Evolutionary conservation across 2,113 vertebrate species (phyloP).

Genomic region (Spheniscus mendiculus): DNA sequence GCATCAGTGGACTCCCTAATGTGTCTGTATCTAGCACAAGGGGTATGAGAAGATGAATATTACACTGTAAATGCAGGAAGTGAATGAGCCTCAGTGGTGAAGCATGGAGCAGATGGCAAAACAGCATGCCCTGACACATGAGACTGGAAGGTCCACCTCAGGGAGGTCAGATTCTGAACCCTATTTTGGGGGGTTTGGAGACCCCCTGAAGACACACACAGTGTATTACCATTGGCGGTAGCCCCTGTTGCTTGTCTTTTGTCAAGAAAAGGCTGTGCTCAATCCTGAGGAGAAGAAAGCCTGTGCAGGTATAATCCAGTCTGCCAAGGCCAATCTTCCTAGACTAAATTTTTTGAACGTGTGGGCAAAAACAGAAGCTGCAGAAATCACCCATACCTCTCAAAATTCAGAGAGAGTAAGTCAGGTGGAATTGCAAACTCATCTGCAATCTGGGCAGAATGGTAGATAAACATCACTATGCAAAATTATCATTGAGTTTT

Average conservation of each 20-base stretch:
- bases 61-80: background rate
- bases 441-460: background rate
- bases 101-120: background rate
- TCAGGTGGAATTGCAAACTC: background rate
- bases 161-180: background rate
- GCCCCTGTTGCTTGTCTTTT: background rate
- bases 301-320: background rate
- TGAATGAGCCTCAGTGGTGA: background rate
- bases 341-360: background rate
- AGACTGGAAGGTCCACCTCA: background rate
- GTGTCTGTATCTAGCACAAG: background rate
- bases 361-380: background rate
- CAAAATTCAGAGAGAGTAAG: background rate
- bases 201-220: background rate
- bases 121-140: background rate
- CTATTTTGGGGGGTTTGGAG: background rate
- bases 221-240: fast-evolving
- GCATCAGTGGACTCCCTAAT: background rate
- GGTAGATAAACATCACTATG: background rate
- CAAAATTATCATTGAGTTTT: background rate
- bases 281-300: background rate
- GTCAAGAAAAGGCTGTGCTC: background rate
- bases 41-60: background rate
- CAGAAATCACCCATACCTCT: background rate
- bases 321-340: background rate